Base-by-base conservation (phyloP, 2,113 vertebrate genomes). In the Candoia aspera region DNA sequence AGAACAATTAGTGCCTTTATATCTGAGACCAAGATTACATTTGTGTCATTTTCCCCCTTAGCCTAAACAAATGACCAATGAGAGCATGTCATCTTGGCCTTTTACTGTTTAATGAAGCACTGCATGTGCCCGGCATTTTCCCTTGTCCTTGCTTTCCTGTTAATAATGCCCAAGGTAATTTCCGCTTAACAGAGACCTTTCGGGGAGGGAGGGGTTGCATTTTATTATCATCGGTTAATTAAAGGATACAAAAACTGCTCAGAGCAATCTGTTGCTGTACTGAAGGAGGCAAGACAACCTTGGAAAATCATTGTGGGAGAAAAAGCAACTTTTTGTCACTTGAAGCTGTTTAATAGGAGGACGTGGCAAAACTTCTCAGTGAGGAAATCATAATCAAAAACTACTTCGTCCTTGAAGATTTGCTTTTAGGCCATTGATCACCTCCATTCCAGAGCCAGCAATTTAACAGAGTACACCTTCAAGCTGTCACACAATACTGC, bases 11-110 rank as follows among this genome's bases (percentile, higher is more conserved):
- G 88, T 29, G 88, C 58, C 59, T 93, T 94, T 13, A 24, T 53
- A 33, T 91, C 2, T 87, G 87, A 93, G 84, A 92, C 23, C n/a
- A 21, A 89, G 29, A 90, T 73, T 87, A 93, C 8, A 11, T 91
- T 15, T 84, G 4, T 85, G 37, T 57, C 86, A 94, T 79, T 57
- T 49, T 92, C 87, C 87, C 58, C 42, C 21, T 88, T 60, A 92
- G 53, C 93, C 90, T 91, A 93, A 95, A 95, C 89, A 93, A 95
- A 95, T 91, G 93, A 94, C 90, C 90, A 92, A n/a, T 24, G 60
- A 87, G 73, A 95, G 46, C 93, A 94, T 97, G 96, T 97, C 96
- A 97, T 94, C 95, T 93, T 94, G 96, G 79, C 95, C 95, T 96
- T 91, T 93, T 85, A 90, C 84, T 87, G 68, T 89, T 93, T 97